Evolutionary conservation across 2,888 invertebrate species (phyloP).

Genomic region (Pogonocherus hispidulus): DNA sequence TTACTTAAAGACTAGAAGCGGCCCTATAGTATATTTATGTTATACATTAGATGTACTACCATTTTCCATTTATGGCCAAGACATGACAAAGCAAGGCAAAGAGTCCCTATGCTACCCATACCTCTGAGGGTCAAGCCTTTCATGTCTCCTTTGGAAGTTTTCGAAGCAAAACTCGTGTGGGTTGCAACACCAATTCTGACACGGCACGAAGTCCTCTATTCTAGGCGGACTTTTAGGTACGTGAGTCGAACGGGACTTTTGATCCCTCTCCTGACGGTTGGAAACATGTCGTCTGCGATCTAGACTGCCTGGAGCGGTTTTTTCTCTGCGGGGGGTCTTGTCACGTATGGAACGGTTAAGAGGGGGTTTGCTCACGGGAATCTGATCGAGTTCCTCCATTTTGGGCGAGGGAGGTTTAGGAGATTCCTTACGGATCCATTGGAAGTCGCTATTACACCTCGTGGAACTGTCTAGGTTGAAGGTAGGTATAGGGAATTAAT

Average conservation of each 20-base stretch:
- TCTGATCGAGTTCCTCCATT: slow-evolving; percentile 59
- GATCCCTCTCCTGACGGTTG: slow-evolving; percentile 73
- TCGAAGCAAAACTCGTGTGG: slow-evolving; percentile 69
- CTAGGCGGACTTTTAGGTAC: slow-evolving; percentile 66
- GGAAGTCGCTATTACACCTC: slow-evolving; percentile 78
- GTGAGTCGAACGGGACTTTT: slow-evolving; percentile 75
- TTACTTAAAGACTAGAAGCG: too few relatives aligned
- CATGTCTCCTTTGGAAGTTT: slow-evolving; percentile 74
- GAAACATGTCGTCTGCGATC: slow-evolving; percentile 69
- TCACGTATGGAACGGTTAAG: slow-evolving; percentile 58
- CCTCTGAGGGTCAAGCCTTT: slow-evolving; percentile 66
- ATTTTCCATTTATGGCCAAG: too few relatives aligned
- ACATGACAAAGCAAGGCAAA: too few relatives aligned
- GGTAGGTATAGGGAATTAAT: too few relatives aligned
- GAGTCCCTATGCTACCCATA: too few relatives aligned
- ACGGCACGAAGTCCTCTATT: slow-evolving; percentile 62
- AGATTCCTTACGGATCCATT: slow-evolving; percentile 74
- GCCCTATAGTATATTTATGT: too few relatives aligned
- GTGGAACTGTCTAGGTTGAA: slow-evolving; percentile 72
- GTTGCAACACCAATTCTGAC: slow-evolving; percentile 65
- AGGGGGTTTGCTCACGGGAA: slow-evolving; percentile 50
- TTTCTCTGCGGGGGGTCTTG: slow-evolving; percentile 59
- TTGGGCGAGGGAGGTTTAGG: slow-evolving; percentile 51
- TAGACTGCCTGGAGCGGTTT: slow-evolving; percentile 70
- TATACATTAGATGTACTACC: too few relatives aligned